Percentiles rank a stretch among this genome's conserved stretches.
Evolutionary conservation across 37 sponge, comb jelly and placozoan genomes (phyloP).

Genomic region (Beroe forskalii): DNA sequence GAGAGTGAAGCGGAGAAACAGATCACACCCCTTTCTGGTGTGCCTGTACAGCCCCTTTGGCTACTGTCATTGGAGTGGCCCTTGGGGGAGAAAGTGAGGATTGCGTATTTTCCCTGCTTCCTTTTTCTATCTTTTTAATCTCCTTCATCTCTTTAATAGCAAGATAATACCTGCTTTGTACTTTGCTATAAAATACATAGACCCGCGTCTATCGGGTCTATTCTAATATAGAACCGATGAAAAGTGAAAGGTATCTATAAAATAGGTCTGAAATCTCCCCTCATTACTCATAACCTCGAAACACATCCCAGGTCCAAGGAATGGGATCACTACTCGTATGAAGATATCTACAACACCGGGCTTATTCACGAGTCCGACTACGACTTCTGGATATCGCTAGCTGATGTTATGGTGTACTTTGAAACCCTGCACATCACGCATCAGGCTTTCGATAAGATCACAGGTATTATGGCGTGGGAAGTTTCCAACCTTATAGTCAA

Average conservation of each 20-base stretch:
- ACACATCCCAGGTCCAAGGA: neutral
- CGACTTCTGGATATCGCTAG: constrained; percentile 34
- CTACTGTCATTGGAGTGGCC: neutral
- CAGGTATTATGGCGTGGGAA: too few species aligned
- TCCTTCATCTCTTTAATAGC: too few species aligned
- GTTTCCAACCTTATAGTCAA: too few species aligned
- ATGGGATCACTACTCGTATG: neutral
- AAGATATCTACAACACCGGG: neutral
- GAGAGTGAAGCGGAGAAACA: neutral
- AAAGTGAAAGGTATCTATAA: too few species aligned
- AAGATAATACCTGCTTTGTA: too few species aligned
- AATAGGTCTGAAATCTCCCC: too few species aligned
- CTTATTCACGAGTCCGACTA: constrained; percentile 30
- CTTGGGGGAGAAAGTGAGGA: constrained; percentile 17
- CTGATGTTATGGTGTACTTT: neutral
- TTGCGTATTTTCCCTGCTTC: too few species aligned
- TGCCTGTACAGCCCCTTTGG: constrained; percentile 44
- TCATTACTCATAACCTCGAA: too few species aligned
- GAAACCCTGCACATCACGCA: neutral
- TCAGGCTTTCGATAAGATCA: neutral
- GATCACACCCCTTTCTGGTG: neutral
- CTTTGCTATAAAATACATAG: too few species aligned
- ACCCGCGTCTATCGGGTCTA: too few species aligned
- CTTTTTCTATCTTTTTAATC: too few species aligned
- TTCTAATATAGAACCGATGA: too few species aligned